Evolutionary conservation across 2,113 vertebrate genomes (phyloP).

Genomic region (Ondatra zibethicus): DNA sequence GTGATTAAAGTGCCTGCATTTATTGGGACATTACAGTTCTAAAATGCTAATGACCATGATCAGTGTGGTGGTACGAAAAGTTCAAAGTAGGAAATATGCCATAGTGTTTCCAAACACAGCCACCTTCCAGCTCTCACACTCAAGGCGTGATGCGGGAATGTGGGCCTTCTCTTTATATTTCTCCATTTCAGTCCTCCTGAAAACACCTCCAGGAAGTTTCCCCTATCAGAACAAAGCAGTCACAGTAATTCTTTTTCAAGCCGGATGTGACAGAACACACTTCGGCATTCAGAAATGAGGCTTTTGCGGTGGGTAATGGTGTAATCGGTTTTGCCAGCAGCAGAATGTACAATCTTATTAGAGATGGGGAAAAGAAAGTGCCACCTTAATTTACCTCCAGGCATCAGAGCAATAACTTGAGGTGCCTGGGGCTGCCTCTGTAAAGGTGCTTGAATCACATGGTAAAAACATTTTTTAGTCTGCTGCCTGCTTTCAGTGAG

Average conservation of each 20-base stretch:
- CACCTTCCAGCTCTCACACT: background rate
- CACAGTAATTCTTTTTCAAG: conserved; percentile 69
- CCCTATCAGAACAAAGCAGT: conserved; percentile 64
- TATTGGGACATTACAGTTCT: background rate
- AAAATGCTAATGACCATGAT: background rate
- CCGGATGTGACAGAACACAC: conserved; percentile 70
- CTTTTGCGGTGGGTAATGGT: conserved; percentile 69
- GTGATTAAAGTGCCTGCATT: background rate
- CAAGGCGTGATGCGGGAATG: background rate
- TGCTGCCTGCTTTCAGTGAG: conserved; percentile 74
- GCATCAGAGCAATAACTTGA: conserved; percentile 64
- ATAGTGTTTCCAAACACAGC: conserved; percentile 16
- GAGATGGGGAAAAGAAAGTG: conserved; percentile 58
- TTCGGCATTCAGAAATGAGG: conserved; percentile 69
- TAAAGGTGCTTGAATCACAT: conserved; percentile 79
- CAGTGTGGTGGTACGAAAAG: background rate
- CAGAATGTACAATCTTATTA: conserved; percentile 60
- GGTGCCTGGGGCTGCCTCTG: conserved; percentile 66
- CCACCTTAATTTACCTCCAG: conserved; percentile 80
- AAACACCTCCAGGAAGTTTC: conserved; percentile 59
- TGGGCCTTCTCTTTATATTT: conserved; percentile 72
- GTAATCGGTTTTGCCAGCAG: conserved; percentile 71
- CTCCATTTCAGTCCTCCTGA: background rate
- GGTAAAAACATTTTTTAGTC: conserved; percentile 78
- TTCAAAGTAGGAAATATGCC: conserved; percentile 21